These are phyloP conservation scores for Camelus dromedarius DNA, from an alignment of 2,113 vertebrate species.

Conservation along the genomic window DNA sequence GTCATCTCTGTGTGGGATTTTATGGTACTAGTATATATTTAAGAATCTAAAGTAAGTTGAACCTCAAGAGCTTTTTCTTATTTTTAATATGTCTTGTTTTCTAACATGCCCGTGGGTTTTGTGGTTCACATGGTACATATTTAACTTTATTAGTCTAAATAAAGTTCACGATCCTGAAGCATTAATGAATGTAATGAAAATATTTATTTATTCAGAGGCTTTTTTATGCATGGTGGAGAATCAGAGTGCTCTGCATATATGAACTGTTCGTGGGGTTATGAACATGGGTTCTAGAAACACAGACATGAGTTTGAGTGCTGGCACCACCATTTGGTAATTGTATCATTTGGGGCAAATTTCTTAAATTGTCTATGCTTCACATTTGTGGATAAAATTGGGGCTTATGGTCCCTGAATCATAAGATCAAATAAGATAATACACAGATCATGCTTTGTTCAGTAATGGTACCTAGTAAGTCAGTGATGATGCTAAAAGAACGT, in stretches of 20 bases:
- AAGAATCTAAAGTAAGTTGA: background rate
- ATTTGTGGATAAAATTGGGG: background rate
- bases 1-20: background rate
- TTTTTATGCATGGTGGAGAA: background rate
- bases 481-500: background rate
- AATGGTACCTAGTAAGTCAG: background rate
- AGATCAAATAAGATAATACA: background rate
- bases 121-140: background rate
- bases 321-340: background rate
- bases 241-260: background rate
- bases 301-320: background rate
- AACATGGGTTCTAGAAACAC: background rate
- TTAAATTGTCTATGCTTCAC: background rate
- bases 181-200: background rate
- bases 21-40: background rate
- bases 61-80: background rate
- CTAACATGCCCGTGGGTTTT: background rate
- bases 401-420: background rate
- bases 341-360: background rate
- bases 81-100: slow-evolving; percentile 31
- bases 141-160: background rate
- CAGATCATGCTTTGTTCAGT: background rate
- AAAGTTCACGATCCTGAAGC: background rate
- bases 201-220: background rate
- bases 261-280: background rate